Evolutionary conservation across 1,140 invertebrate genomes (phyloP), one percentile per base, ranked within the genome.

Genomic region (Pseudomyrmex dendroicus): DNA sequence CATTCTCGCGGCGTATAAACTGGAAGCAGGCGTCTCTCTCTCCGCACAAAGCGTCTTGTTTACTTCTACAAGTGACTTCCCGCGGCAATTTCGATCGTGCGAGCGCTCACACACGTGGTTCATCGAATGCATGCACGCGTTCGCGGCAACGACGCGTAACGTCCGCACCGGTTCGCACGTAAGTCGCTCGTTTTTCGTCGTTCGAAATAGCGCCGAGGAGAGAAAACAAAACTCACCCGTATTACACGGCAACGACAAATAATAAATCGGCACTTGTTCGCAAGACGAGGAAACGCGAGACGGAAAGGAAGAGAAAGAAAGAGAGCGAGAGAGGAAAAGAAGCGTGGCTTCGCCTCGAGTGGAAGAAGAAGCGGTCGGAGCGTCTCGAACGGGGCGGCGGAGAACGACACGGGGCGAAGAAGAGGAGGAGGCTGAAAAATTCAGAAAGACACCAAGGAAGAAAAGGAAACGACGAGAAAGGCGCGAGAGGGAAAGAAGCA

Each of bases 381-480:
- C 48, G 44, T 61, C 57, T 61, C 57, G 57, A 22, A 22, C 15
- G 66, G 25, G 35, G 70, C 73, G 73, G 44, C 12, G 48, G 59
- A 44, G 54, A 50, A 66, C 57, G 57, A 57, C 13, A 10, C 62
- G 57, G 10, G 48, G 61, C 57, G 22, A 44, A 54, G 73, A 63
- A 57, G 44, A 46, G 44, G 66, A 67, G 59, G 56, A 86, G 84
- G 77, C 22, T 84, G 86, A 87, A 86, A 87, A 87, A 87, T 87
- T 84, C 85, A 87, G 70, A 87, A 86, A 84, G 73, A 86, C 85
- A 83, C 72, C 70, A 25, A 86, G 62, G 54, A 56, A 57, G 82
- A 76, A 78, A 77, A 59, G 77, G 72, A 25, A 56, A 46, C 67
- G 35, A 68, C 46, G 64, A 80, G n/a, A n/a, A n/a, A 54, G 56